Conservation (phyloP, 1,140 invertebrate genomes). For the Anagrus nilaparvatae region DNA sequence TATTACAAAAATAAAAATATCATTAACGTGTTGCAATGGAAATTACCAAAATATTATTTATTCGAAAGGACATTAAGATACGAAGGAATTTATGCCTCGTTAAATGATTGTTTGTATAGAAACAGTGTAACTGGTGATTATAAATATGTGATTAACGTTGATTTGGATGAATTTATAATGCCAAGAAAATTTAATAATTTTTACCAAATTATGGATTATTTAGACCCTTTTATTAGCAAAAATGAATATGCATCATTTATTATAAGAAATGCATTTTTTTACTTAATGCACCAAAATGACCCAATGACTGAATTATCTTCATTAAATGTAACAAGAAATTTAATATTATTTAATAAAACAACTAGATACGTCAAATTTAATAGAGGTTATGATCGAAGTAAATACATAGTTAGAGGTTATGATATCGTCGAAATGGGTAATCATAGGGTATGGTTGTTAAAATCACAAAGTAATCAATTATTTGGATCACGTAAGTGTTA, state of each 20-base stretch:
- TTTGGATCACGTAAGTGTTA: background rate
- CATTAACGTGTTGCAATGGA: conserved; percentile 28
- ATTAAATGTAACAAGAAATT: background rate
- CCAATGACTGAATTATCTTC: conserved; percentile 23
- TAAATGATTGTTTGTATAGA: conserved; percentile 55
- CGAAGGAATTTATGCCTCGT: conserved; percentile 49
- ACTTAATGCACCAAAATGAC: conserved; percentile 47
- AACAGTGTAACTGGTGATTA: conserved; percentile 31
- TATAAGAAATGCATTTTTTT: conserved; percentile 55
- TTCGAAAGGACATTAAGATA: conserved; percentile 30
- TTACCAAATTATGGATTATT: conserved; percentile 17
- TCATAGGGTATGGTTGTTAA: conserved; percentile 53
- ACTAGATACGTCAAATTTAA: conserved; percentile 33
- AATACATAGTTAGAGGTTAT: conserved; percentile 48
- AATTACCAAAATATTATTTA: background rate
- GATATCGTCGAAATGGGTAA: conserved; percentile 51
- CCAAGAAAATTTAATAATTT: conserved; percentile 41
- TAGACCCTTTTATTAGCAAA: conserved; percentile 4
- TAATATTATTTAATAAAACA: background rate
- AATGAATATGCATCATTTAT: conserved; percentile 38
- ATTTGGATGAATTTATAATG: conserved; percentile 53
- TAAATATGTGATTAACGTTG: conserved; percentile 46
- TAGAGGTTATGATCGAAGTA: conserved; percentile 47
- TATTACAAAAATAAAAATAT: conserved; percentile 41
- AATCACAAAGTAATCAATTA: conserved; percentile 18